Percentiles rank a stretch among this genome's conserved stretches.
phyloP scores from a whole-genome alignment of 2,797 vertebrate genomes.

The Phrynocephalus guinanensis region DNA sequence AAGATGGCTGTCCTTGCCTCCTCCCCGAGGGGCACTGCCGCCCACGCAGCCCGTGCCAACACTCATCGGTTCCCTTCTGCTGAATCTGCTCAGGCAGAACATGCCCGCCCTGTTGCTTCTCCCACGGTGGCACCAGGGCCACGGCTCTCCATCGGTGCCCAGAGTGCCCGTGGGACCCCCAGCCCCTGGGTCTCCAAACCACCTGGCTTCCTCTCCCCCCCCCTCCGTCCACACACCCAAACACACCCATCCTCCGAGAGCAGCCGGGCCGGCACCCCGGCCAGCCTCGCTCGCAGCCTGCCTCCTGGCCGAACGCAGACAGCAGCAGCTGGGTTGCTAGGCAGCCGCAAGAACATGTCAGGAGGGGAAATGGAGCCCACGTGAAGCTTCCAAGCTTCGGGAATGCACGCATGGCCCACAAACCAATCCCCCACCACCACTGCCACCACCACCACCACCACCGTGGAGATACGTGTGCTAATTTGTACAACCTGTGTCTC shows the following conservation, averaged over 20 bases:
- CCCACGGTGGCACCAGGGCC: accelerated
- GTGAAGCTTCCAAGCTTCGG: neutral
- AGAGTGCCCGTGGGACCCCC: neutral
- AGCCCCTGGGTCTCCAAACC: neutral
- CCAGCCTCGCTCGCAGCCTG: constrained; percentile 10
- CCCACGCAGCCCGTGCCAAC: neutral
- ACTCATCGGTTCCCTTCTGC: too few relatives aligned
- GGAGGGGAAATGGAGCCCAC: constrained; percentile 34
- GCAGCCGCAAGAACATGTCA: constrained; percentile 39
- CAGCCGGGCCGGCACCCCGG: neutral
- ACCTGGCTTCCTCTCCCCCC: neutral
- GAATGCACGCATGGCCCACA: neutral
- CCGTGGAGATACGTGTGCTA: neutral
- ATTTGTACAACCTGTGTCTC: neutral
- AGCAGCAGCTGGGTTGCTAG: constrained; percentile 50
- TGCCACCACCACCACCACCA: too few relatives aligned
- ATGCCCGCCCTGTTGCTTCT: too few relatives aligned
- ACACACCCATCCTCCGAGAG: neutral
- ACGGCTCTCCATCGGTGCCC: too few relatives aligned
- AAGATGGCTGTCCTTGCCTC: neutral
- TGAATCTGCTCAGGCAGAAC: neutral
- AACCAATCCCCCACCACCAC: neutral
- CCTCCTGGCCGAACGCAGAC: constrained; percentile 20
- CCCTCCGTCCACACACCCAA: neutral
- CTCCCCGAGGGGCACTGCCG: neutral